phyloP scores from a whole-genome alignment of 1,140 invertebrate genomes.

The Caenorhabditis brenneri region DNA sequence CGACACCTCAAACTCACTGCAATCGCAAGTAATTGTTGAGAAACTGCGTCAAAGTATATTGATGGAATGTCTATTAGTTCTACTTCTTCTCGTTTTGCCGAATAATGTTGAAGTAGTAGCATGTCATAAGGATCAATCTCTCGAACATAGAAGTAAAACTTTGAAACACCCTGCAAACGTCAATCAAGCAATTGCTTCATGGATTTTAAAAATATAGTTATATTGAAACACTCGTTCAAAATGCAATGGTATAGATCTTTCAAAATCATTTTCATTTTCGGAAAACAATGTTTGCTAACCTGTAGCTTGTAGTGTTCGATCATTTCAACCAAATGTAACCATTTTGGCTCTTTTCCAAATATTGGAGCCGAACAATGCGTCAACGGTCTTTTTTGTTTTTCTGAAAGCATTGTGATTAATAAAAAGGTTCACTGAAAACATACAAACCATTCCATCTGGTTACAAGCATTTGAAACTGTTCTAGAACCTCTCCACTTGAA shows the following conservation, averaged over 20 bases:
- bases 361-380: slow-evolving; percentile 14
- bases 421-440: neutral
- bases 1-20: neutral
- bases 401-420: neutral
- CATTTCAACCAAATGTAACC: neutral
- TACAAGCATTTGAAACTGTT: neutral
- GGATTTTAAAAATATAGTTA: too few relatives aligned
- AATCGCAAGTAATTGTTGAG: neutral
- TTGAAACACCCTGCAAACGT: neutral
- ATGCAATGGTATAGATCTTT: too few relatives aligned
- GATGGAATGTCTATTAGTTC: neutral
- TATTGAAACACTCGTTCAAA: too few relatives aligned
- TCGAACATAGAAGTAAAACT: neutral
- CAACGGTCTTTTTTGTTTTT: neutral
- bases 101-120: neutral
- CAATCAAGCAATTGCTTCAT: neutral
- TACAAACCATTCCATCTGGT: slow-evolving; percentile 9
- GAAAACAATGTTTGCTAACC: neutral
- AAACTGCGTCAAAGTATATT: neutral
- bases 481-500: neutral
- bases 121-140: neutral
- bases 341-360: slow-evolving; percentile 28
- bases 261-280: neutral
- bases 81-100: neutral
- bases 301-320: slow-evolving; percentile 8